Evolutionary conservation across 2,113 vertebrate genomes (phyloP).

Genomic region (Alaudala cheleensis): DNA sequence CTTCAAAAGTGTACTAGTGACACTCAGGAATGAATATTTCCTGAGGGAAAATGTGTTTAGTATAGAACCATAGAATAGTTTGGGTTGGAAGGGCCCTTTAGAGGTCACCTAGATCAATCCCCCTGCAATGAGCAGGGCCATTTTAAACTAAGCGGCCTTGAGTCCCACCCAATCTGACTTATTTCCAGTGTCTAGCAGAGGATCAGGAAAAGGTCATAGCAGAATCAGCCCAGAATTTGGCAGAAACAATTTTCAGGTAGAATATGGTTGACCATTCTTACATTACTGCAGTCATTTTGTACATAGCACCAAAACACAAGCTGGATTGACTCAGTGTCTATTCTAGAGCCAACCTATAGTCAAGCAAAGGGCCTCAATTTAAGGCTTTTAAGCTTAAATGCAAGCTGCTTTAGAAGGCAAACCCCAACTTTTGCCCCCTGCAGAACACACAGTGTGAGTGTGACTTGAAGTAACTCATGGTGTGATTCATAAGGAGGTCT

Average conservation of each 20-base stretch:
- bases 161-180: background rate
- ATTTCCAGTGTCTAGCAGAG: background rate
- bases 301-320: background rate
- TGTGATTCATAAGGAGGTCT: background rate
- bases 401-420: background rate
- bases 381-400: background rate
- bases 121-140: background rate
- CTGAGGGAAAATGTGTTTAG: background rate
- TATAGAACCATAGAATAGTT: background rate
- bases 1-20: background rate
- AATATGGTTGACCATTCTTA: background rate
- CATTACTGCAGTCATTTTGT: fast-evolving
- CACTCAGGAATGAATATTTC: background rate
- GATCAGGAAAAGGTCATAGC: background rate
- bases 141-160: background rate
- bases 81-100: background rate
- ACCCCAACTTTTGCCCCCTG: background rate
- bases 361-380: background rate
- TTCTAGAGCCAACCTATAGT: background rate
- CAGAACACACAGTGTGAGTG: background rate
- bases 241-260: background rate
- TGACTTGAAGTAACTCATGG: background rate
- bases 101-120: background rate
- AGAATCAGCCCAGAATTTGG: background rate
- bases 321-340: background rate